Evolutionary conservation across 2,888 invertebrate genomes (phyloP), one percentile per base, ranked within the genome.

Genomic region (Orthosia incerta): DNA sequence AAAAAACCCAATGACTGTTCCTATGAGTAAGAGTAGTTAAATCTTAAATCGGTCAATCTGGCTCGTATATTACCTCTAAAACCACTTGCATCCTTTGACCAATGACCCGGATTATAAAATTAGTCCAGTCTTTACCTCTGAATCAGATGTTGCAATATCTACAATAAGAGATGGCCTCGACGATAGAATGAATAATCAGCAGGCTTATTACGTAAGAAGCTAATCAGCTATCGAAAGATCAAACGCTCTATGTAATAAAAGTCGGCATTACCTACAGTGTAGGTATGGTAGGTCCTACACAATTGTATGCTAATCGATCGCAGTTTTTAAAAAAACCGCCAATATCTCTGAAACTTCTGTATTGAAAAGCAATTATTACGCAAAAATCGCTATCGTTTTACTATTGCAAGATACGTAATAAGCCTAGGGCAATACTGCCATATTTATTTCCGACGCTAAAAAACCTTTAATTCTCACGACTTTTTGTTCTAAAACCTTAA

Each of bases 171-270:
- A 60, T 65, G 53, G 0, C 69, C 60, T 59, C 20, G 78, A 13
- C 0, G 23, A 51, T 57, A 57, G 12, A n/a, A 46, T 63, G 62
- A 63, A 23, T 76, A 78, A 76, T 71, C 57, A 62, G 39, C 39
- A 39, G 39, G 39, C 9, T 39, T 39, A 39, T 39, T 39, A 39
- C 9, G 39, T 39, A 39, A 39, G 39, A 39, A 39, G 9, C 39
- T 9, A 39, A 39, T 39, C 39, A 39, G 39, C 39, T 1, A 39
- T 39, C 9, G 39, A 7, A 9, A 7, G 9, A 39, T 39, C 39
- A 39, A 39, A 39, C 39, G 39, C 9, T 39, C 9, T 39, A 9
- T 39, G 39, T 39, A 7, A 39, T 39, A 39, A 39, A 39, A 39
- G 39, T 39, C 9, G 39, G 9, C 7, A 39, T 39, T 39, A 39